Percentiles rank a stretch among this genome's conserved stretches.
These are phyloP conservation scores for Baryphthengus martii DNA, from an alignment of 2,113 vertebrate species.

Conservation along the genomic window DNA sequence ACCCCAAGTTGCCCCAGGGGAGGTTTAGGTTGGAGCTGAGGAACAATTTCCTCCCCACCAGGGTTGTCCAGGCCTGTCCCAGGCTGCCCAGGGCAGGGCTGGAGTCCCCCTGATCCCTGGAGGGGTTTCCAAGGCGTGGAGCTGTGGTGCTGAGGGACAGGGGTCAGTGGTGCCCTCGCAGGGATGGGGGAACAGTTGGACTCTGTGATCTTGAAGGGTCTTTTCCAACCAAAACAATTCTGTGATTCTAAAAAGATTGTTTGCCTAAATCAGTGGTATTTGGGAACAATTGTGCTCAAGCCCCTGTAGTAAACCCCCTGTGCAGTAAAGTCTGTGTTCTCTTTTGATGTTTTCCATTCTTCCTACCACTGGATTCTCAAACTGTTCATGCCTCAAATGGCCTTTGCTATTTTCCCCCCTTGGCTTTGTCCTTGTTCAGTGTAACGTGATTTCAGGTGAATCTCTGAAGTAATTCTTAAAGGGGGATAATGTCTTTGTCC, in stretches of 20 bases:
- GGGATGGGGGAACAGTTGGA: not conserved
- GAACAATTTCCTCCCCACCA: not conserved
- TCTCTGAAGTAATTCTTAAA: not conserved
- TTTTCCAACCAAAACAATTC: too few species aligned
- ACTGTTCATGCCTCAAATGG: not conserved
- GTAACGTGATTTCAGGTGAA: not conserved
- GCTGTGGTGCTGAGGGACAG: too few species aligned
- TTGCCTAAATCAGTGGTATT: not conserved
- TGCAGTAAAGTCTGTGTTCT: rapidly evolving
- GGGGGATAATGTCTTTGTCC: not conserved
- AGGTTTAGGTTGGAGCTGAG: not conserved
- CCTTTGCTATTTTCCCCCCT: not conserved
- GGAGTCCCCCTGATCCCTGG: not conserved
- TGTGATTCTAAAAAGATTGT: too few species aligned
- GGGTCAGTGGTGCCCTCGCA: not conserved
- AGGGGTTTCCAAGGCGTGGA: not conserved
- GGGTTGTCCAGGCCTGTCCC: not conserved
- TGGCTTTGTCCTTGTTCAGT: not conserved
- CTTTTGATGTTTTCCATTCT: not conserved
- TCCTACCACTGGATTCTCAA: not conserved
- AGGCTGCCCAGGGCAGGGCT: not conserved
- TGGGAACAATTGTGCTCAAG: not conserved
- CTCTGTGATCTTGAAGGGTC: not conserved
- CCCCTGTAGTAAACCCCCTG: not conserved
- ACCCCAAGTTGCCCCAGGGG: not conserved